A percentile compares a stretch with the other conserved stretches of the same genome.
These are phyloP conservation scores for Trigoniulus corallinus DNA, from an alignment of 1,140 invertebrate genomes.

Conservation along the genomic window DNA sequence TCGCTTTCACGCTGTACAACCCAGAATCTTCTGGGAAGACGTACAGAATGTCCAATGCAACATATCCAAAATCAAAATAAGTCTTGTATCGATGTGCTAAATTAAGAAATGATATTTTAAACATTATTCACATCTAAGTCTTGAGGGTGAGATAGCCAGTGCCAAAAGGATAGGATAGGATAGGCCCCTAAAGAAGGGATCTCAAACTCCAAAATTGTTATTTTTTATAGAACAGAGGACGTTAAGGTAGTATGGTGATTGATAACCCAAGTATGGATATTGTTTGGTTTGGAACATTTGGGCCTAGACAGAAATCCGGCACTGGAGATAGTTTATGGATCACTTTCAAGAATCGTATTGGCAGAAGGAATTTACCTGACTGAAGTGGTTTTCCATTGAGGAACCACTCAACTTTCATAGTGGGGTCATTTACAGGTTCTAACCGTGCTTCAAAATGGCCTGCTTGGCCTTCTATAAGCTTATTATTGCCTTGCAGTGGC, in stretches of 20 bases:
- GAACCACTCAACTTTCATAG: conserved; percentile 76
- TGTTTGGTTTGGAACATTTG: too few relatives aligned
- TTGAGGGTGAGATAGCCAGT: too few relatives aligned
- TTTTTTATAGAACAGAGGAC: too few relatives aligned
- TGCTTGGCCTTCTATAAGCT: conserved; percentile 86
- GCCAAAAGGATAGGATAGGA: too few relatives aligned
- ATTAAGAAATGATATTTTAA: neutral
- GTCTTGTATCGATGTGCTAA: conserved; percentile 40
- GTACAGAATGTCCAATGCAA: conserved; percentile 79
- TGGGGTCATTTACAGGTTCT: conserved; percentile 78
- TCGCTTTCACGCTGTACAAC: conserved; percentile 72
- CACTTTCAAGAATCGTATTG: too few relatives aligned
- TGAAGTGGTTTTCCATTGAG: conserved; percentile 56
- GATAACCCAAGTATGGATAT: too few relatives aligned
- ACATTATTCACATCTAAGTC: too few relatives aligned
- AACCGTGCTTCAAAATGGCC: conserved; percentile 92
- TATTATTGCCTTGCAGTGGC: conserved; percentile 72
- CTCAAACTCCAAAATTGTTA: too few relatives aligned
- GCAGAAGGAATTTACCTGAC: conserved; percentile 15
- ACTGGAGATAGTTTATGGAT: too few relatives aligned
- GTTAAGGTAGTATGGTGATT: too few relatives aligned
- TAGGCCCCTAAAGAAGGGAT: too few relatives aligned
- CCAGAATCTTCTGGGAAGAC: conserved; percentile 71
- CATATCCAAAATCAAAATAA: conserved; percentile 89
- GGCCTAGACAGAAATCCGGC: too few relatives aligned